phyloP scores from a whole-genome alignment of 2,797 vertebrate genomes.

The Phaenicophaeus curvirostris region DNA sequence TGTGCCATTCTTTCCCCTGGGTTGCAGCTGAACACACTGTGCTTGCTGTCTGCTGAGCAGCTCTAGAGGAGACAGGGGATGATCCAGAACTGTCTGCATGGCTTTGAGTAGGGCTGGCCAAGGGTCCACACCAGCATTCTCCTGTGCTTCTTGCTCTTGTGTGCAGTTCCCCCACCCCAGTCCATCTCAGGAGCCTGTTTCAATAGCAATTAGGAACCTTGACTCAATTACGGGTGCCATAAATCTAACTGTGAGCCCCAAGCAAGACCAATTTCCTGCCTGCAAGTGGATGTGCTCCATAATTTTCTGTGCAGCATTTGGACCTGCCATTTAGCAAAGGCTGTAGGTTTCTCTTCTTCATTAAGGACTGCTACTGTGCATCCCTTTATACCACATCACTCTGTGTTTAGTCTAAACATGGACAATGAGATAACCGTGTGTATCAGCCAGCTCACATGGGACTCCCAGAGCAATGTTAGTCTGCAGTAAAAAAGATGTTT shows the following conservation, averaged over 20 bases:
- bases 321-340: neutral
- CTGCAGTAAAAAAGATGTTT: neutral
- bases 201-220: neutral
- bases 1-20: neutral
- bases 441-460: neutral
- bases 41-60: neutral
- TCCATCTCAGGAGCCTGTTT: neutral
- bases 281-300: neutral
- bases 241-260: conserved; percentile 40
- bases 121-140: neutral
- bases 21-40: fast-evolving
- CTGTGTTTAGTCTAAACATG: neutral
- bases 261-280: conserved; percentile 54
- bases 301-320: neutral
- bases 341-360: neutral
- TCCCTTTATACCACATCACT: neutral
- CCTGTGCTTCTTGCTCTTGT: neutral
- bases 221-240: neutral
- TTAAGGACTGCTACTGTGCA: neutral
- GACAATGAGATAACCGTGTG: neutral
- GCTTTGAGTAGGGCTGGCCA: neutral
- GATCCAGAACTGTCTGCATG: neutral
- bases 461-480: neutral
- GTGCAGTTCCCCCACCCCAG: neutral
- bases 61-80: neutral